phyloP scores from a whole-genome alignment of 2,797 vertebrate species.

The Myotis myotis region DNA sequence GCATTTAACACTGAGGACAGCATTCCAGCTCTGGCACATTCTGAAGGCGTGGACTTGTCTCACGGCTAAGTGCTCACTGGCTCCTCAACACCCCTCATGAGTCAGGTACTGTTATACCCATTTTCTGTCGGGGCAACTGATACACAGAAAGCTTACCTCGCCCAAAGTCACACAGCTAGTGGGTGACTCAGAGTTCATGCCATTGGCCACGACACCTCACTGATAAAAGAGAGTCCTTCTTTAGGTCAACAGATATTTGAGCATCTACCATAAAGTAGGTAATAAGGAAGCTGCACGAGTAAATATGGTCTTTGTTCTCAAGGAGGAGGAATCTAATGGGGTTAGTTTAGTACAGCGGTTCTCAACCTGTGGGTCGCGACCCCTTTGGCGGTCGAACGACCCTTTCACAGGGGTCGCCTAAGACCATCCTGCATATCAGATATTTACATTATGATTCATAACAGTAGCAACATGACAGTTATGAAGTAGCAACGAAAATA shows the following conservation, averaged over 20 bases:
- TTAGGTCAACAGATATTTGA: constrained; percentile 11
- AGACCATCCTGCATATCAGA: too few species aligned
- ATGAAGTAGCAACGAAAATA: too few species aligned
- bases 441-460: too few species aligned
- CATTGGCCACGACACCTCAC: not conserved
- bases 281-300: not conserved
- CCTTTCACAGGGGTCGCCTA: too few species aligned
- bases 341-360: not conserved
- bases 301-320: constrained; percentile 16
- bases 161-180: not conserved
- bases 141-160: not conserved
- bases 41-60: not conserved
- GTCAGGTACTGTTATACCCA: not conserved
- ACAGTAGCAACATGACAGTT: too few species aligned
- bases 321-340: not conserved
- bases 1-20: not conserved
- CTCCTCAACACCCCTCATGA: not conserved
- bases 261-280: not conserved
- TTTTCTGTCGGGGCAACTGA: not conserved
- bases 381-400: too few species aligned
- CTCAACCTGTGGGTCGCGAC: too few species aligned
- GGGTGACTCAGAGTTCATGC: not conserved
- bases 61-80: not conserved
- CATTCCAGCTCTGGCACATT: not conserved
- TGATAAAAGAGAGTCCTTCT: constrained; percentile 7